These are phyloP conservation scores for Epiblema foenella DNA, from an alignment of 2,888 invertebrate species.

Conservation along the genomic window DNA sequence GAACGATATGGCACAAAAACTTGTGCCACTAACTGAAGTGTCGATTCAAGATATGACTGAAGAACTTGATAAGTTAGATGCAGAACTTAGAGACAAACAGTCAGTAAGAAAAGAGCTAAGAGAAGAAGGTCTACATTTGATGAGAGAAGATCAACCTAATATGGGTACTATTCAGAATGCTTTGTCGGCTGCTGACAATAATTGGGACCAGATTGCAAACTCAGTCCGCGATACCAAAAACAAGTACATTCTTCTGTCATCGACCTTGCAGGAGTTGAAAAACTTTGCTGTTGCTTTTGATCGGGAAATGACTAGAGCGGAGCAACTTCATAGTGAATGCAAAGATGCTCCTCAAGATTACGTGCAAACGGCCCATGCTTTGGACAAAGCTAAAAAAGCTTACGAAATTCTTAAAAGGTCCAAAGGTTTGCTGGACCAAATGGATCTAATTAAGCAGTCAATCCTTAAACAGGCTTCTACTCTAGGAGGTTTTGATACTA, in stretches of 20 bases:
- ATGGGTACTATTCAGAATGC: constrained; percentile 92
- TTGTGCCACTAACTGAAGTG: constrained; percentile 76
- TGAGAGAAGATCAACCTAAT: constrained; percentile 93
- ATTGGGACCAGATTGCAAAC: constrained; percentile 92
- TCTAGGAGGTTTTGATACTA: constrained; percentile 87
- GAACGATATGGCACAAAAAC: constrained; percentile 83
- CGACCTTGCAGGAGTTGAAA: constrained; percentile 90
- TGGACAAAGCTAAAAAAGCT: constrained; percentile 91
- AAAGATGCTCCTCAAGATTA: constrained; percentile 89
- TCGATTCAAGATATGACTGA: constrained; percentile 80
- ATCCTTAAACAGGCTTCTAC: constrained; percentile 88
- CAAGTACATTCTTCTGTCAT: constrained; percentile 89
- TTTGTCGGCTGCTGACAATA: constrained; percentile 90
- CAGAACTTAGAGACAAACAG: constrained; percentile 85
- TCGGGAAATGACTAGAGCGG: constrained; percentile 88
- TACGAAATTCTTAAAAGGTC: constrained; percentile 90
- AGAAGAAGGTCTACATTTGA: constrained; percentile 90
- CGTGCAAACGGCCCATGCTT: constrained; percentile 88
- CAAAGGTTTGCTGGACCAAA: constrained; percentile 90
- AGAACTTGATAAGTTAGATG: constrained; percentile 82
- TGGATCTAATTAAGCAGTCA: constrained; percentile 90
- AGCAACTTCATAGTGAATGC: constrained; percentile 86
- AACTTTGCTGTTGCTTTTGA: constrained; percentile 89
- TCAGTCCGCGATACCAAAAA: constrained; percentile 90
- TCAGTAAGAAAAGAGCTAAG: constrained; percentile 89